Evolutionary conservation across 2,888 invertebrate genomes (phyloP), one percentile per base, ranked within the genome.

Genomic region (Pemphredon lugubris): DNA sequence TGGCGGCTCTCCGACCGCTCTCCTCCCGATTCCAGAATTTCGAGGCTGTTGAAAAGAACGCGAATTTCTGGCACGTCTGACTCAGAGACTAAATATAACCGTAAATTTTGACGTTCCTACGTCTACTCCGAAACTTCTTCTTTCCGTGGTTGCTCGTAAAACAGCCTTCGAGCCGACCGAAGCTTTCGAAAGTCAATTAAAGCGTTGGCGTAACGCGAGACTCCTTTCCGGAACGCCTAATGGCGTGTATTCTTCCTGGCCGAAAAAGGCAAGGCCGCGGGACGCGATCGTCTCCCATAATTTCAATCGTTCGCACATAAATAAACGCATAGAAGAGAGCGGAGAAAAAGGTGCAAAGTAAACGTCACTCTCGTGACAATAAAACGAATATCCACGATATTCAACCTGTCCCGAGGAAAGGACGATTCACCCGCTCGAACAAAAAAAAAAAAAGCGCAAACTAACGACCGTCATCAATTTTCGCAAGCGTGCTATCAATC

Each of bases 21-120:
- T n/a, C n/a, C n/a, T n/a, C n/a, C n/a, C n/a, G 14, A 55, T 30
- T 32, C 48, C 9, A 55, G 34, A 55, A 60, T 67, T 53, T 53
- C 37, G 18, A n/a, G 13, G 13, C 48, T 42, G 60, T 34, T 39
- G 20, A 64, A 61, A 69, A 60, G 69, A 59, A 76, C 57, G 26
- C 44, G 6, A 37, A 58, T 40, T 3, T 11, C 39, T 6, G 64
- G 47, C 58, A 44, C 42, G 37, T 45, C 55, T 83, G 85, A 83
- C 66, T 85, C 83, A 77, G 61, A 20, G 47, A 72, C 81, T 85
- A 84, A 85, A 85, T 83, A 85, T 85, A 85, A 75, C 75, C 66
- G 50, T 47, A 55, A 75, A 74, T 75, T 76, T 81, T 65, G 44
- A 74, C 58, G 63, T 63, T 68, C 45, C 51, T 47, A 37, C 55